These are phyloP conservation scores for Anticlea derivata DNA, from an alignment of 2,888 invertebrate species.

Conservation along the genomic window DNA sequence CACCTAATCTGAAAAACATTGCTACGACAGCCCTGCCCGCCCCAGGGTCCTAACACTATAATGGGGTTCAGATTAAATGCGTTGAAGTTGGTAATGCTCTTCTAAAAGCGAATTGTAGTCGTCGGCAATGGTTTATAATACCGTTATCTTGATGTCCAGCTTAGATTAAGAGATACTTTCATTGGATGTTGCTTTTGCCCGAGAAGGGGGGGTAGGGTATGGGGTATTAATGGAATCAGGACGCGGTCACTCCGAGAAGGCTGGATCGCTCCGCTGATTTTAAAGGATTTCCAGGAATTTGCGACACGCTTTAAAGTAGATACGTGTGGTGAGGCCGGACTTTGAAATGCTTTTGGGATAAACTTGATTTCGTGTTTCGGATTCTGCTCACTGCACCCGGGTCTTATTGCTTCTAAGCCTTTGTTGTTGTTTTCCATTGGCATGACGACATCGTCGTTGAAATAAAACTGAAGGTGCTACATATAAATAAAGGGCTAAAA, in stretches of 20 bases:
- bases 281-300: slow-evolving; percentile 67
- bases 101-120: slow-evolving; percentile 78
- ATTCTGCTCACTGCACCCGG: slow-evolving; percentile 33
- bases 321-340: slow-evolving; percentile 53
- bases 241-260: slow-evolving; percentile 56
- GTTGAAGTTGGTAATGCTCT: slow-evolving; percentile 69
- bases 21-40: slow-evolving; percentile 45
- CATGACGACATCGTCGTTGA: too few species aligned
- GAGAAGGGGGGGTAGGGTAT: slow-evolving; percentile 42
- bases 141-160: slow-evolving; percentile 72
- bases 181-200: slow-evolving; percentile 42
- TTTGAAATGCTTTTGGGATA: slow-evolving; percentile 52
- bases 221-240: slow-evolving; percentile 66
- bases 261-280: slow-evolving; percentile 62
- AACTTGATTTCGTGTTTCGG: slow-evolving; percentile 47
- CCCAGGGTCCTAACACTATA: slow-evolving; percentile 55
- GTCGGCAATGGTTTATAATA: slow-evolving; percentile 73
- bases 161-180: slow-evolving; percentile 73
- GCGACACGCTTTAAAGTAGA: slow-evolving; percentile 52
- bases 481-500: too few species aligned
- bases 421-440: slow-evolving; percentile 7
- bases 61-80: slow-evolving; percentile 72
- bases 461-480: too few species aligned
- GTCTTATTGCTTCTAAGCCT: slow-evolving; percentile 11
- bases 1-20: slow-evolving; percentile 47